phyloP scores from a whole-genome alignment of 2,113 vertebrate genomes.

The Atractosteus spatula region DNA sequence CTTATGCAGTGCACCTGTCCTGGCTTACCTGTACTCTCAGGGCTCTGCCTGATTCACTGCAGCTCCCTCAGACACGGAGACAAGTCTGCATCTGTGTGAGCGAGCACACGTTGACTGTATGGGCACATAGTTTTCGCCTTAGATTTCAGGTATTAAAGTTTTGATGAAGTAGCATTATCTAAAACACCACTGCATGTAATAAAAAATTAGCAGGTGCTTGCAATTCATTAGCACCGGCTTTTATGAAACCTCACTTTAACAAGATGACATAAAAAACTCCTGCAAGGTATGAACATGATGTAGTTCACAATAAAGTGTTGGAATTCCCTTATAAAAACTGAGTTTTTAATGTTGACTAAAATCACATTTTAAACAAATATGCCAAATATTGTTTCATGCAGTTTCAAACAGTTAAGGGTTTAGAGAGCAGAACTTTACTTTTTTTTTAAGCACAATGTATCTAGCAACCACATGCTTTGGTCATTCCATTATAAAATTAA shows the following conservation, averaged over 20 bases:
- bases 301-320: conserved; percentile 26
- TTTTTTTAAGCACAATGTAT: not conserved
- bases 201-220: not conserved
- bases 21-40: too few relatives aligned
- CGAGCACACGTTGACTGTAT: not conserved
- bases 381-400: not conserved
- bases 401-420: not conserved
- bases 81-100: not conserved
- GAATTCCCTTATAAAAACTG: conserved; percentile 25
- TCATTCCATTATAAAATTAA: conserved; percentile 26
- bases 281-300: conserved; percentile 35
- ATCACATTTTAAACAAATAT: conserved; percentile 32
- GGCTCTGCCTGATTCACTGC: too few relatives aligned
- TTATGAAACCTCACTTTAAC: conserved; percentile 35
- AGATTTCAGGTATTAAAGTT: too few relatives aligned
- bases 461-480: not conserved
- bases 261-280: conserved; percentile 33
- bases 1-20: too few relatives aligned
- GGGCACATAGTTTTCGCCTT: not conserved
- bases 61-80: too few relatives aligned
- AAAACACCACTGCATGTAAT: too few relatives aligned
- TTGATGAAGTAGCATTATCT: too few relatives aligned
- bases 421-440: conserved; percentile 18
- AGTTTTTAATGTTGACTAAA: conserved; percentile 20
- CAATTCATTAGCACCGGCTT: conserved; percentile 27